Evolutionary conservation across 2,113 vertebrate genomes (phyloP).

Genomic region (Merops nubicus): DNA sequence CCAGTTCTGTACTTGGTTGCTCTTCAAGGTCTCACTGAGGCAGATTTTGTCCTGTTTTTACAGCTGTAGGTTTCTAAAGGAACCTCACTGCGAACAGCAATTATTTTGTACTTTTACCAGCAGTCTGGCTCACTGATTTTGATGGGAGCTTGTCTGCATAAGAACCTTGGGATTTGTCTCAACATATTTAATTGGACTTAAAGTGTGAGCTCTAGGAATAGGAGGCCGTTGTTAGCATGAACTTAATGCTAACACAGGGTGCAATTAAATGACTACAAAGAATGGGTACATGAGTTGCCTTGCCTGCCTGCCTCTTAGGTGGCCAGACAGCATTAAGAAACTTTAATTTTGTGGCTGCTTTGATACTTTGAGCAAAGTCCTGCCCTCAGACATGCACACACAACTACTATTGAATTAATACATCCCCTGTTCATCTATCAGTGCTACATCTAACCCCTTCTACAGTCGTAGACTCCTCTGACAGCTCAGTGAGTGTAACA

Average conservation of each 20-base stretch:
- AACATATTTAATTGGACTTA: slow-evolving; percentile 12
- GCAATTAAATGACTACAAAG: slow-evolving; percentile 19
- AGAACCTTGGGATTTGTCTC: slow-evolving; percentile 26
- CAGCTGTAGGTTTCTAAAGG: background rate
- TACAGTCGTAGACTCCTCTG: background rate
- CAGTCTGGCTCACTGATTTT: background rate
- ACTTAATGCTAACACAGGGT: background rate
- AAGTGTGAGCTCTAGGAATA: slow-evolving; percentile 1
- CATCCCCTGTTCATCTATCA: slow-evolving; percentile 28
- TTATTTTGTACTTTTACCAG: background rate
- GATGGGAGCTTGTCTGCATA: background rate
- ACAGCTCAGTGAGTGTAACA: slow-evolving; percentile 37
- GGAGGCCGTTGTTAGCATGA: background rate
- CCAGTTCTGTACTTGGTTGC: background rate
- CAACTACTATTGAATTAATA: slow-evolving; percentile 18
- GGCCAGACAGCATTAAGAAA: background rate
- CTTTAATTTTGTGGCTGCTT: slow-evolving; percentile 61
- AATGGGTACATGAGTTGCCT: background rate
- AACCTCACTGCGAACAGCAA: background rate
- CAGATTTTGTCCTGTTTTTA: slow-evolving; percentile 4
- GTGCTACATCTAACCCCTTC: background rate
- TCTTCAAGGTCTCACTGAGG: background rate
- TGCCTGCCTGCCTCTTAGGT: slow-evolving; percentile 27
- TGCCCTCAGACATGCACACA: slow-evolving; percentile 29
- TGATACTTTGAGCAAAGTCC: slow-evolving; percentile 31